phyloP scores from a whole-genome alignment of 2,797 vertebrate species.

The Clarias laeviceps region DNA sequence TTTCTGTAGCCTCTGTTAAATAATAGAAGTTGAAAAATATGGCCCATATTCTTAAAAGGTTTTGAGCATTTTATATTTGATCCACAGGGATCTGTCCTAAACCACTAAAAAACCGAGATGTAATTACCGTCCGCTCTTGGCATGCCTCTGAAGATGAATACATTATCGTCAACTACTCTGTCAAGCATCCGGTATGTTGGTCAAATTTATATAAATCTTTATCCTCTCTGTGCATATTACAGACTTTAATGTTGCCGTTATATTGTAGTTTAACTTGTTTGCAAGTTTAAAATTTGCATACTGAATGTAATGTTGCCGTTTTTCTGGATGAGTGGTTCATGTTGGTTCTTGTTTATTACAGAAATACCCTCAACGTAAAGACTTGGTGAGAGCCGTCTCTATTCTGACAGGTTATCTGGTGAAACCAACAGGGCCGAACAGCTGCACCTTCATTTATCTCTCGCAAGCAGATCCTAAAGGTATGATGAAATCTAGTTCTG shows the following conservation, averaged over 20 bases:
- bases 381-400: conserved; percentile 79
- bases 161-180: conserved; percentile 74
- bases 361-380: conserved; percentile 72
- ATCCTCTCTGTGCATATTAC: background rate
- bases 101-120: conserved; percentile 76
- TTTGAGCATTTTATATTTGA: background rate
- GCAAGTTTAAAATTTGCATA: background rate
- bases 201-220: background rate
- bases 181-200: conserved; percentile 74
- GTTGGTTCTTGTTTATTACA: conserved; percentile 53
- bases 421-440: conserved; percentile 73
- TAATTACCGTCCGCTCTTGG: conserved; percentile 80
- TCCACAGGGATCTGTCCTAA: conserved; percentile 74
- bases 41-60: background rate
- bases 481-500: conserved; percentile 44
- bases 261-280: background rate
- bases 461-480: conserved; percentile 86
- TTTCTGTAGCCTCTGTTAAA: background rate
- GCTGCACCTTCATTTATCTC: conserved; percentile 80
- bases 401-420: conserved; percentile 79
- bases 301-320: background rate
- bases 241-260: background rate
- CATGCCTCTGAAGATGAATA: conserved; percentile 71
- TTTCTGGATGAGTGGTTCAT: conserved; percentile 8
- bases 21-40: background rate